Base-by-base conservation (phyloP, 1,140 invertebrate genomes). In the Pygmarrhopalites habei region DNA sequence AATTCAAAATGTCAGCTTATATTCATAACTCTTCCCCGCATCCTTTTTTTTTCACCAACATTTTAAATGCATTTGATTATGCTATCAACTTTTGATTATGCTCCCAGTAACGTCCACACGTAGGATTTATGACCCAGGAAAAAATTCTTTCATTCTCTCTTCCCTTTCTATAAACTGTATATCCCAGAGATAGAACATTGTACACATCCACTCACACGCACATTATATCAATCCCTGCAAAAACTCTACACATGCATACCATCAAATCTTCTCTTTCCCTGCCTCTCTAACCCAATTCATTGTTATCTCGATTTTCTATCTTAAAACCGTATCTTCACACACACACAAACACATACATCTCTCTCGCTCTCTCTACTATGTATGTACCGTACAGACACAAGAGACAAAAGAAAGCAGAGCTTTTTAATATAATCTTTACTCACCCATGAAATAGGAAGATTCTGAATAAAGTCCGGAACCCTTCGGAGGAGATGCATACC, bases 401-500 rank as follows among this genome's bases (percentile, higher is more conserved):
- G n/a, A n/a, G n/a, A n/a, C n/a, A n/a, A n/a, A n/a, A n/a, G n/a
- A n/a, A n/a, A n/a, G n/a, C n/a, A n/a, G n/a, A n/a, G n/a, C n/a
- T n/a, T n/a, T n/a, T n/a, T n/a, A n/a, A n/a, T 19, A 39, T 25
- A n/a, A 56, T 56, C 4, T 7, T 46, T 17, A 75, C 73, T 73
- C 73, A 79, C 78, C 77, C 69, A 78, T 76, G 65, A 77, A 81
- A 75, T 85, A 83, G 73, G 82, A 80, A 51, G 69, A 71, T 57
- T 81, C 78, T 23, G 76, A 76, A 75, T 83, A 82, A 71, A 79
- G 73, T 59, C 77, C 68, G 32, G 81, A 79, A 68, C 80, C 82
- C 74, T 90, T 90, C 23, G 89, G 88, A 57, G 89, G 88, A 57
- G 89, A 92, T 64, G 88, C 85, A 79, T 91, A 93, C 72, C 90